Evolutionary conservation across 2,888 invertebrate species (phyloP).

Genomic region (Pseudanteris insignis): DNA sequence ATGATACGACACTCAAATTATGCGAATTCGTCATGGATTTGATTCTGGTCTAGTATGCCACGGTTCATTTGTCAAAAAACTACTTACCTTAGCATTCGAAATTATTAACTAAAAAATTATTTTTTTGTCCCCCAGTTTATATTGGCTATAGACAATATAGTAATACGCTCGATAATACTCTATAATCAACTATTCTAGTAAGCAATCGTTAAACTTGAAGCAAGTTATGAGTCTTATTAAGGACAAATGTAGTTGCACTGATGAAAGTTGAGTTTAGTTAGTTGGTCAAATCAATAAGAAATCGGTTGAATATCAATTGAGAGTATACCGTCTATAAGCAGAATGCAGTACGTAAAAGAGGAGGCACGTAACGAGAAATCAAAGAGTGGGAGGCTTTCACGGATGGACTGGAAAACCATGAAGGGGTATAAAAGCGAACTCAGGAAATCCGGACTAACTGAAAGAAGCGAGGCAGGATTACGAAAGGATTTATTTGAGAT

Average conservation of each 20-base stretch:
- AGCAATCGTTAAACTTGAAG: no score
- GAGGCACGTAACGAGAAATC: constrained; percentile 45
- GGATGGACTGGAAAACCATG: constrained; percentile 23
- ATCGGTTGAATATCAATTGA: constrained; percentile 27
- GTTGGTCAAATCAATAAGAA: constrained; percentile 30
- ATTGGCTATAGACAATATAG: no score
- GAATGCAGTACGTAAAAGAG: constrained; percentile 34
- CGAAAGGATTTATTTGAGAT: constrained; percentile 65
- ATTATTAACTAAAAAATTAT: constrained; percentile 1
- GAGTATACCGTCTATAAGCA: constrained; percentile 25
- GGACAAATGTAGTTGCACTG: no score
- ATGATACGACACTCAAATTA: constrained; percentile 40
- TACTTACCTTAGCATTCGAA: neutral
- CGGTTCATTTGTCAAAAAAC: constrained; percentile 33
- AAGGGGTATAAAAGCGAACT: constrained; percentile 56
- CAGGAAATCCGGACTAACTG: constrained; percentile 60
- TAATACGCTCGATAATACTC: no score
- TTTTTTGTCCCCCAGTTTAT: no score
- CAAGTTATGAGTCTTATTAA: no score
- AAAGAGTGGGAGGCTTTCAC: constrained; percentile 46
- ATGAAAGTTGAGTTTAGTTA: constrained; percentile 22
- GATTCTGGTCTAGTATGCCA: constrained; percentile 18
- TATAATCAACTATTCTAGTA: no score
- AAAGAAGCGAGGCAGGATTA: constrained; percentile 64
- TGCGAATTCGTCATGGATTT: constrained; percentile 45